A percentile compares a stretch with the other conserved stretches of the same genome.
Conservation (phyloP, 2,888 invertebrate species). For the Agonopterix arenella region DNA sequence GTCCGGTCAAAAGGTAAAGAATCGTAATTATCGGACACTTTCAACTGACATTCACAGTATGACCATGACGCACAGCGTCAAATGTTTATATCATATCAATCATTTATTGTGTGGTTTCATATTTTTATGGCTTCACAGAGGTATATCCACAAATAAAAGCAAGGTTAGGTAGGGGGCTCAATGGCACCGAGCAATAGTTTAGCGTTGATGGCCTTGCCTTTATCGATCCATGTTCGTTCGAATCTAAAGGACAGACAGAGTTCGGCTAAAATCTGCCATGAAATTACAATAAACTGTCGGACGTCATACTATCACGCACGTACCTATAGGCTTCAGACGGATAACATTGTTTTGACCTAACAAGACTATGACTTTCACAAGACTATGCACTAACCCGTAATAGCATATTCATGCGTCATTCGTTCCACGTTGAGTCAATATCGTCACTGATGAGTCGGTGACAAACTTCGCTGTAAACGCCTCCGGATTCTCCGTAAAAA, state of each 20-base stretch:
- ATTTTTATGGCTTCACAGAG: not conserved
- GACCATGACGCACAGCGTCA: not conserved
- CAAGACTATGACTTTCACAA: too few species aligned
- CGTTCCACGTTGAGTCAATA: conserved; percentile 2
- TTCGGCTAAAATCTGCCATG: too few species aligned
- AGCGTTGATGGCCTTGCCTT: conserved; percentile 19
- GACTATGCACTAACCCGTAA: not conserved
- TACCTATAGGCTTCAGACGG: too few species aligned
- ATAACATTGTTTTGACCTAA: too few species aligned
- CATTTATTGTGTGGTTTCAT: not conserved
- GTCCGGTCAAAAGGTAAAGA: conserved; percentile 1
- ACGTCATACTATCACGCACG: too few species aligned
- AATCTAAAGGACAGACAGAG: conserved; percentile 19
- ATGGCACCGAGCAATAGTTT: conserved; percentile 2
- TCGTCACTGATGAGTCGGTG: conserved; percentile 5
- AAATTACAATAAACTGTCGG: too few species aligned
- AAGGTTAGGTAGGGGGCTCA: conserved; percentile 4
- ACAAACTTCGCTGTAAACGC: conserved; percentile 1
- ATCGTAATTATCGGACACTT: conserved; percentile 6
- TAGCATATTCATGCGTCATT: too few species aligned
- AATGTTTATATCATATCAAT: not conserved
- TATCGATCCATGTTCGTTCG: conserved; percentile 26
- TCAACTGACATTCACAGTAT: conserved; percentile 6
- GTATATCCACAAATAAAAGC: conserved; percentile 4
- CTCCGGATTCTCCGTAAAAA: not conserved